Conservation (phyloP, 2,113 vertebrate species). For the Microtus richardsoni region DNA sequence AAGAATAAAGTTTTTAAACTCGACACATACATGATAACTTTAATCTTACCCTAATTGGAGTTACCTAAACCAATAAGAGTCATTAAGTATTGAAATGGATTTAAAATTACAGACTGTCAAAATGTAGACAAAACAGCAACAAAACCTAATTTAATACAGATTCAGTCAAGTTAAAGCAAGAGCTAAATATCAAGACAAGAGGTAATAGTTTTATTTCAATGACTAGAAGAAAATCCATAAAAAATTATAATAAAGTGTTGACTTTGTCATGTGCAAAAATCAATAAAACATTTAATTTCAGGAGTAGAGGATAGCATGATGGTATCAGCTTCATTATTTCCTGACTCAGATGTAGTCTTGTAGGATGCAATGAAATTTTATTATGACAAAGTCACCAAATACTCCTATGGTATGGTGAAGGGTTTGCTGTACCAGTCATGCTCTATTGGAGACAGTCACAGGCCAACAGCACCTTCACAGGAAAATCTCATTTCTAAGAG, state of each 20-base stretch:
- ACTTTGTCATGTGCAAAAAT: constrained; percentile 74
- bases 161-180: constrained; percentile 59
- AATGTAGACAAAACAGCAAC: neutral
- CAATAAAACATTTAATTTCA: constrained; percentile 79
- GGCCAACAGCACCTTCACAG: constrained; percentile 50
- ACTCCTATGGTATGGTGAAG: constrained; percentile 38
- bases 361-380: constrained; percentile 68
- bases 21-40: neutral
- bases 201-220: constrained; percentile 78
- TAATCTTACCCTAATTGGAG: constrained; percentile 13
- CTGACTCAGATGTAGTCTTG: constrained; percentile 61
- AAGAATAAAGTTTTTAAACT: constrained; percentile 9
- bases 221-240: constrained; percentile 72
- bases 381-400: constrained; percentile 42
- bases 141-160: constrained; percentile 51
- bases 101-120: constrained; percentile 50
- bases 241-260: constrained; percentile 71
- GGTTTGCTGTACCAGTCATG: neutral
- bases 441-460: constrained; percentile 34
- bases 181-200: constrained; percentile 55
- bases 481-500: constrained; percentile 74
- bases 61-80: constrained; percentile 2
- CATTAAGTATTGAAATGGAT: constrained; percentile 61
- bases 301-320: constrained; percentile 60
- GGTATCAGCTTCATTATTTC: constrained; percentile 69